Base-by-base conservation (phyloP, 2,113 vertebrate species). In the Donacobius atricapilla region DNA sequence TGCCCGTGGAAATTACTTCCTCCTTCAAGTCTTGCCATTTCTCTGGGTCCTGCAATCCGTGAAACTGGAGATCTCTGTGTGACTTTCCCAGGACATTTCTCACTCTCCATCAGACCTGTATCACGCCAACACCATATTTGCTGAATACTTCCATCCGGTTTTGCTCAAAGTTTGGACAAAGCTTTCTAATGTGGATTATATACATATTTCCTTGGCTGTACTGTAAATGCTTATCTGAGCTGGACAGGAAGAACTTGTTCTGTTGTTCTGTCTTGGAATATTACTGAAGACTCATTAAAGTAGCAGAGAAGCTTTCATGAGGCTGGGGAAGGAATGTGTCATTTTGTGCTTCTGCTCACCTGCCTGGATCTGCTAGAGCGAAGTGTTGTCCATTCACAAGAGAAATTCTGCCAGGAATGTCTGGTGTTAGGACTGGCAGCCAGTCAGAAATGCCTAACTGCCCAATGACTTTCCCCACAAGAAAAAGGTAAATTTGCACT, bases 401-500 rank as follows among this genome's bases (percentile, higher is more conserved):
- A 81, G 56, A 75, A 86, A 68, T 58, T 70, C 63, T 4, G 3
- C 37, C 18, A 15, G 3, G 25, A 68, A 15, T 51, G 22, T 21
- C 87, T 64, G 40, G 18, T 92, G 39, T 76, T 84, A 72, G 61
- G 35, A 40, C 21, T 91, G 95, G 73, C 54, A 57, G 58, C 50
- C 72, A 61, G 30, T 66, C 81, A 85, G 94, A 61, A 87, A 72
- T 84, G 23, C 31, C 23, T 18, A 15, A 82, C 76, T 83, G 23
- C 35, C 50, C 42, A 61, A 4, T 77, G 75, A 69, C 40, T 69
- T 85, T 87, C 40, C 42, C 47, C 31, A 12, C 12, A 56, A 81
- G n/a, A n/a, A 72, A 73, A 91, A 87, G 48, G 80, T 87, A 82
- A 87, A 89, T 72, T 94, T 94, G 35, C 54, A 66, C 78, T 84